Evolutionary conservation across 2,888 invertebrate species (phyloP).

Genomic region (Teinopalpus imperialis): DNA sequence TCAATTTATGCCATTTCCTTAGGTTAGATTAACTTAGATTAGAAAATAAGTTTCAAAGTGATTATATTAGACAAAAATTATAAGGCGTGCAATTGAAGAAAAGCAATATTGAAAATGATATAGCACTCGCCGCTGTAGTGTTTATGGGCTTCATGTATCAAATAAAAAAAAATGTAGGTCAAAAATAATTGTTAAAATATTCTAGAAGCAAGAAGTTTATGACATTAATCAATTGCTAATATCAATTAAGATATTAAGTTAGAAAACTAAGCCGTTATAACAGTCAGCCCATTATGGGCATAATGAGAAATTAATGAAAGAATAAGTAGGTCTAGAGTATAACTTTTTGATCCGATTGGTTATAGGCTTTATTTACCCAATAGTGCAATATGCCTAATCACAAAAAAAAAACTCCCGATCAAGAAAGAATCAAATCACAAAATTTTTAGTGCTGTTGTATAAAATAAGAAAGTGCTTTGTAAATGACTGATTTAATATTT

Average conservation of each 20-base stretch:
- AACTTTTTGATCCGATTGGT: slow-evolving; percentile 3
- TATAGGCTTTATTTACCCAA: slow-evolving; percentile 22
- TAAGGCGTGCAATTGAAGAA: slow-evolving; percentile 28
- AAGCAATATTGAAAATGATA: slow-evolving; percentile 24
- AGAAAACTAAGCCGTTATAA: slow-evolving; percentile 6
- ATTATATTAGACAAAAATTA: slow-evolving; percentile 20
- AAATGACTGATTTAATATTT: slow-evolving; percentile 72
- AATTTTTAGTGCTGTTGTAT: slow-evolving; percentile 44
- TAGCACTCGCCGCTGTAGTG: slow-evolving; percentile 18
- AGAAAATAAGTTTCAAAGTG: slow-evolving; percentile 29
- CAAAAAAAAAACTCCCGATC: slow-evolving; percentile 38
- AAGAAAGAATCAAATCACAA: slow-evolving; percentile 33
- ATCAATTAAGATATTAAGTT: not conserved
- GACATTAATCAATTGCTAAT: slow-evolving; percentile 9
- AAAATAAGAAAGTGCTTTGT: slow-evolving; percentile 53
- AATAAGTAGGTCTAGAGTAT: slow-evolving; percentile 5
- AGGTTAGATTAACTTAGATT: slow-evolving; percentile 33
- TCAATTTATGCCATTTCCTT: slow-evolving; percentile 47
- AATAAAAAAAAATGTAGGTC: slow-evolving; percentile 7
- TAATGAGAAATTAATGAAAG: slow-evolving; percentile 8
- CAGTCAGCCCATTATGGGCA: slow-evolving; percentile 10
- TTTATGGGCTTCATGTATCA: slow-evolving; percentile 9
- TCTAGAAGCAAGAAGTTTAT: not conserved
- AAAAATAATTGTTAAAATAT: not conserved
- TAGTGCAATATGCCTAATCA: slow-evolving; percentile 42